Evolutionary conservation across 2,888 invertebrate genomes (phyloP).

Genomic region (Pterostichus madidus): DNA sequence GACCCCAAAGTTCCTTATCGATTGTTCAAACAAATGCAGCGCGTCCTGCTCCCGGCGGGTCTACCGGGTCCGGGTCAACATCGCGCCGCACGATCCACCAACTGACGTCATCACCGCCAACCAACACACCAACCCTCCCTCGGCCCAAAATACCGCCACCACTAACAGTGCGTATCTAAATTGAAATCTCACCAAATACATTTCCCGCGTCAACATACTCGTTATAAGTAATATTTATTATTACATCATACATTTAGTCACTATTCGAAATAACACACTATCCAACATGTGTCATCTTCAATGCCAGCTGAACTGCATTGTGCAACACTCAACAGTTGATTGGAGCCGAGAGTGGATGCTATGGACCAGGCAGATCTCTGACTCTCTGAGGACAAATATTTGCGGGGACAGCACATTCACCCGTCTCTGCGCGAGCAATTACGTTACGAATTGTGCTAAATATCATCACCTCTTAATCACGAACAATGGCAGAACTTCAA

Average conservation of each 20-base stretch:
- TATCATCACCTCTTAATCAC: conserved; percentile 20
- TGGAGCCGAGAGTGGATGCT: not conserved
- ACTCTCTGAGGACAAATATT: conserved; percentile 8
- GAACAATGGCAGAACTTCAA: conserved; percentile 18
- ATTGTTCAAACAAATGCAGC: conserved; percentile 63
- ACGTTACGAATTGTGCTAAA: conserved; percentile 17
- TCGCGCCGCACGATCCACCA: conserved; percentile 27
- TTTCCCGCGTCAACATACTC: conserved; percentile 33
- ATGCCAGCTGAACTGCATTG: conserved; percentile 45
- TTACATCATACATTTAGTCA: conserved; percentile 35
- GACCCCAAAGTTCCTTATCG: conserved; percentile 63
- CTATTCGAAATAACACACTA: conserved; percentile 32
- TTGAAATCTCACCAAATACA: conserved; percentile 38
- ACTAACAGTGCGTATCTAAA: not conserved
- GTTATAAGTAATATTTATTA: conserved; percentile 31
- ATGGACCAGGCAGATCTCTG: conserved; percentile 17
- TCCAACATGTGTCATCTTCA: conserved; percentile 53
- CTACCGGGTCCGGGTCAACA: conserved; percentile 37
- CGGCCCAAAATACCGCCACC: not conserved
- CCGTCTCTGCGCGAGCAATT: not conserved
- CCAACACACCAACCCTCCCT: not conserved
- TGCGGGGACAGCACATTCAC: conserved; percentile 3
- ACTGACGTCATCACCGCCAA: conserved; percentile 31
- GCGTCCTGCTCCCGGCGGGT: conserved; percentile 36
- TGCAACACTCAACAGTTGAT: conserved; percentile 54